Evolutionary conservation across 2,888 invertebrate genomes (phyloP).

Genomic region (Pandemis cinnamomeana): DNA sequence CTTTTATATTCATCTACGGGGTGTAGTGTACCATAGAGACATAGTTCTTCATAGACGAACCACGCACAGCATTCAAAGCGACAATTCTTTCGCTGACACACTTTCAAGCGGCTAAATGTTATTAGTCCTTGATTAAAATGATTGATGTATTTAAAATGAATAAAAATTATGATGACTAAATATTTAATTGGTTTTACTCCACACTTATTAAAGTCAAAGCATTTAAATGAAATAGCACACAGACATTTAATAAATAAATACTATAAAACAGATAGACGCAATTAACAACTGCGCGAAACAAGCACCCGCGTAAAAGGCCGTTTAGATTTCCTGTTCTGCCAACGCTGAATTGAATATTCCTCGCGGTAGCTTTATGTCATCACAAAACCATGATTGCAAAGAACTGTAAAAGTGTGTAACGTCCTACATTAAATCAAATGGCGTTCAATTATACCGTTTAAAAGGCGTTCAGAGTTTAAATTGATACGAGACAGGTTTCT

Average conservation of each 20-base stretch:
- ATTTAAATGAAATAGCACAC: background rate
- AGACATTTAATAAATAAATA: background rate
- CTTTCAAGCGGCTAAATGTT: too few species aligned
- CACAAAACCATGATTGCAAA: constrained; percentile 29
- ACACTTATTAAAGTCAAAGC: background rate
- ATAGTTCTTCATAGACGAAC: too few species aligned
- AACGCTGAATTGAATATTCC: constrained; percentile 3
- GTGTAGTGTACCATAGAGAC: too few species aligned
- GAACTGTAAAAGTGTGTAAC: constrained; percentile 38
- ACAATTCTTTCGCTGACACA: too few species aligned
- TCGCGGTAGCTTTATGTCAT: background rate
- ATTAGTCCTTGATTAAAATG: too few species aligned
- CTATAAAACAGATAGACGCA: background rate
- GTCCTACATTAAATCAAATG: constrained; percentile 37
- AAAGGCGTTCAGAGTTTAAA: constrained; percentile 34
- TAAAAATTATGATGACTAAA: background rate
- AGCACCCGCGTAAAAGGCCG: background rate
- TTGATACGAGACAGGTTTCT: constrained; percentile 36
- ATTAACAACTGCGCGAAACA: background rate
- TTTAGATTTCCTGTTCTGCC: background rate
- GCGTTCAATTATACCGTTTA: constrained; percentile 40
- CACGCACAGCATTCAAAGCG: too few species aligned
- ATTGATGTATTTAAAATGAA: too few species aligned
- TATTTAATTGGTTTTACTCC: background rate
- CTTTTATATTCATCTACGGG: too few species aligned